Evolutionary conservation across 2,113 vertebrate genomes (phyloP), one percentile per base, ranked within the genome.

Genomic region (Microcebus tavaratra): DNA sequence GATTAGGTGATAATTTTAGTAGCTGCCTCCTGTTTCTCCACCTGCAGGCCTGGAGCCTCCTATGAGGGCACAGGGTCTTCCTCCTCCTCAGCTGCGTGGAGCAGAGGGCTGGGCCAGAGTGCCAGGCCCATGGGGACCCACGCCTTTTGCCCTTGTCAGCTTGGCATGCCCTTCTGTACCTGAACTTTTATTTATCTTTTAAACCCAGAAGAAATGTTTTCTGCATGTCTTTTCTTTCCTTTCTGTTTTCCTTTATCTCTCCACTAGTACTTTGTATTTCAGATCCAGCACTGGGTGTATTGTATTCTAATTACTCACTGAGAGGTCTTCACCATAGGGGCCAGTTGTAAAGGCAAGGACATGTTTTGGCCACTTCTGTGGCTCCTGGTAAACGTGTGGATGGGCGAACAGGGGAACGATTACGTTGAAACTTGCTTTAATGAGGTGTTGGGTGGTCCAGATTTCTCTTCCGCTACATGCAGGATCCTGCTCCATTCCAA

Each of bases 251-350:
- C 36, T 63, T 36, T 2, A 29, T 2, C 21, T 20, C 9, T 76
- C 42, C 15, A 17, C 68, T 34, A 34, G 70, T 9, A 9, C 15
- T 29, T 67, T n/a, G n/a, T 39, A 8, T 50, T 34, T 92, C 34
- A 7, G 5, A 0, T 4, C 14, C 3, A 68, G 42, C 11, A 1
- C 25, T 1, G 7, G 2, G 5, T 61, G 36, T 79, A 23, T 3
- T 12, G 25, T 25, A 25, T 3, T 48, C 0, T 27, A 4, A 67
- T 50, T 17, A 61, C 25, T 76, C 31, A 7, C 59, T 90, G 57
- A 15, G 1, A 34, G 45, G 27, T 65, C 57, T 79, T 11, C 23
- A 8, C 21, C 17, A 21, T 8, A 57, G 72, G 27, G 15, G 4
- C 0, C 0, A 5, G n/a, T 34, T 0, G 0, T 48, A 8, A 34